Percentiles rank a stretch among this genome's conserved stretches.
Evolutionary conservation across 92 coral and sea anemone genomes (phyloP).

Genomic region (Phymanthus crucifer): DNA sequence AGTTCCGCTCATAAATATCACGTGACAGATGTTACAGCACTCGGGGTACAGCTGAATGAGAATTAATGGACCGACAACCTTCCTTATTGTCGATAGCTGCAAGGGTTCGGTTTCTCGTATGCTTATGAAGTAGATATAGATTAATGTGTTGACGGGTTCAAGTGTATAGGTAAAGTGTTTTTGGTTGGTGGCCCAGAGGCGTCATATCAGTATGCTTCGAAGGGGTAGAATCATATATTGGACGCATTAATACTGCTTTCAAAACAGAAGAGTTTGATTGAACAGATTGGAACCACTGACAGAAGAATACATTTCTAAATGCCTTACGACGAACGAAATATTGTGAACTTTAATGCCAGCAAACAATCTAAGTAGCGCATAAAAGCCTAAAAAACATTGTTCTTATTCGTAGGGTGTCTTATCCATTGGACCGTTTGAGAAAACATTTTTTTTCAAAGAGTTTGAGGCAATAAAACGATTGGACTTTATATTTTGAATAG

Average conservation of each 20-base stretch:
- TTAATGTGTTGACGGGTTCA: background rate
- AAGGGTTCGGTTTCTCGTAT: background rate
- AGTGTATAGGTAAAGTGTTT: background rate
- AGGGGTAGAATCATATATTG: background rate
- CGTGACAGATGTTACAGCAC: conserved; percentile 1
- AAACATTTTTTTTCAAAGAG: no score
- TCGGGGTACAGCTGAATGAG: background rate
- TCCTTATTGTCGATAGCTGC: background rate
- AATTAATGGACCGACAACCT: background rate
- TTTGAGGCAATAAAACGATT: no score
- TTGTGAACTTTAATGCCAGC: no score
- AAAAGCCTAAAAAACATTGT: no score
- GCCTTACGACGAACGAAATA: background rate
- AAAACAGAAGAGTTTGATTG: background rate
- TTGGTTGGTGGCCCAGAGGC: background rate
- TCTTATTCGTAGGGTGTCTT: no score
- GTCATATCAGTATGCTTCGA: background rate
- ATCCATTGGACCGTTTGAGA: no score
- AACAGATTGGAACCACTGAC: background rate
- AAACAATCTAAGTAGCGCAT: no score
- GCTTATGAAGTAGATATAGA: background rate
- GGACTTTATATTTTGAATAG: no score
- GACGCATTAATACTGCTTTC: background rate
- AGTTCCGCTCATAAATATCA: background rate
- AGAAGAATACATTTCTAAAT: background rate